Evolutionary conservation across 2,888 invertebrate genomes (phyloP).

Genomic region (Hololepta plana): DNA sequence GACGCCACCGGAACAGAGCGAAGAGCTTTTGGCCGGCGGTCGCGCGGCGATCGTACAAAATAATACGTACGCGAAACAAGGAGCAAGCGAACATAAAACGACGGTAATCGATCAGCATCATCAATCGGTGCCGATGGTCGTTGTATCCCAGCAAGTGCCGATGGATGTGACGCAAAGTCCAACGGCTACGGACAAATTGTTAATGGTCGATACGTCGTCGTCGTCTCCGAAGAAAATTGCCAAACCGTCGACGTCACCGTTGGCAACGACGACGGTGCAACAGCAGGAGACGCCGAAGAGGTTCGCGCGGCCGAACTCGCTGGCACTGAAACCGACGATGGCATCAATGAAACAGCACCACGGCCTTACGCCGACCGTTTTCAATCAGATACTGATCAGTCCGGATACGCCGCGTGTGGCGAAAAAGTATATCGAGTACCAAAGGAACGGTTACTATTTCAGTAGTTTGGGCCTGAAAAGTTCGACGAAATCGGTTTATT

Average conservation of each 20-base stretch:
- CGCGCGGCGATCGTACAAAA: too few relatives aligned
- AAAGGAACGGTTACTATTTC: conserved; percentile 80
- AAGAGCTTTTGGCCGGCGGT: too few relatives aligned
- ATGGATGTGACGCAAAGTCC: too few relatives aligned
- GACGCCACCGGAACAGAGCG: too few relatives aligned
- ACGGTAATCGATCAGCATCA: too few relatives aligned
- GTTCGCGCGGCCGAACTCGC: conserved; percentile 63
- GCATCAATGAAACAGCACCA: conserved; percentile 67
- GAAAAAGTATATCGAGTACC: conserved; percentile 76
- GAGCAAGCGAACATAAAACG: too few relatives aligned
- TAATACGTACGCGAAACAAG: too few relatives aligned
- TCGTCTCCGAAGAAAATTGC: background rate
- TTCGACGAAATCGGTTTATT: conserved; percentile 80
- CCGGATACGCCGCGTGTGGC: conserved; percentile 83
- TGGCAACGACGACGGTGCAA: conserved; percentile 7
- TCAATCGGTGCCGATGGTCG: too few relatives aligned
- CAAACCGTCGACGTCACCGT: conserved; percentile 4
- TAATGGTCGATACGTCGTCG: too few relatives aligned
- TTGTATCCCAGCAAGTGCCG: too few relatives aligned
- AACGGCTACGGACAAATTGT: too few relatives aligned
- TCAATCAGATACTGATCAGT: conserved; percentile 68
- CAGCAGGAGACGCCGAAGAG: conserved; percentile 36
- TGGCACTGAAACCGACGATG: conserved; percentile 70
- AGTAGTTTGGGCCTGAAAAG: conserved; percentile 82
- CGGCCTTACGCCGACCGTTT: conserved; percentile 64